Percentiles rank a stretch among this genome's conserved stretches.
Evolutionary conservation across 2,888 invertebrate genomes (phyloP).

Genomic region (Allophyes oxyacanthae): DNA sequence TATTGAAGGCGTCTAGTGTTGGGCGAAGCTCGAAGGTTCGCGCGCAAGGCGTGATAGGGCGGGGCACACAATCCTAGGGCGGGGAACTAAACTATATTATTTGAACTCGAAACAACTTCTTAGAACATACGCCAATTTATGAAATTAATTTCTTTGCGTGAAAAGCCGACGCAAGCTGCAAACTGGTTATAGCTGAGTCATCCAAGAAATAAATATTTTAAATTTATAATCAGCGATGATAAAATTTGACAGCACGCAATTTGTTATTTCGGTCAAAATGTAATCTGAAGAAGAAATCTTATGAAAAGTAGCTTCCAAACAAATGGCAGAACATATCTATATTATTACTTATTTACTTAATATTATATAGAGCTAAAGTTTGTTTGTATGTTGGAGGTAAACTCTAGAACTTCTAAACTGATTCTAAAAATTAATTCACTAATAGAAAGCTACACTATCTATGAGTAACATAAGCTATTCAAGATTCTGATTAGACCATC

Average conservation of each 20-base stretch:
- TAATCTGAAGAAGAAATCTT: too few species aligned
- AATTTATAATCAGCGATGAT: constrained; percentile 34
- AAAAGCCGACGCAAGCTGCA: constrained; percentile 66
- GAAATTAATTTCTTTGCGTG: constrained; percentile 70
- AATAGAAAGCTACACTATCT: too few species aligned
- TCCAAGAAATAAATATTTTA: constrained; percentile 42
- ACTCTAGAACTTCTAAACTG: too few species aligned
- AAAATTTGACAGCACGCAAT: constrained; percentile 36
- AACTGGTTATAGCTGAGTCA: constrained; percentile 53
- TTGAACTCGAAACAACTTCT: constrained; percentile 70
- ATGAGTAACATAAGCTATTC: too few species aligned
- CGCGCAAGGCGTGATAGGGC: constrained; percentile 79
- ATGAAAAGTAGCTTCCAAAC: too few species aligned
- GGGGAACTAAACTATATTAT: constrained; percentile 64
- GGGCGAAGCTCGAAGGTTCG: constrained; percentile 25
- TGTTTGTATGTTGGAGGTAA: too few species aligned
- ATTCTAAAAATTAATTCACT: too few species aligned
- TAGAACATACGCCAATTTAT: constrained; percentile 76
- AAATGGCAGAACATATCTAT: too few species aligned
- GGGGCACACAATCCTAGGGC: constrained; percentile 74
- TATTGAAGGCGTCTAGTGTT: constrained; percentile 40
- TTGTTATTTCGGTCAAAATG: constrained; percentile 28
- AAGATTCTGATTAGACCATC: too few species aligned
- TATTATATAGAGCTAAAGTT: too few species aligned
- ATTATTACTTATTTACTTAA: too few species aligned